Evolutionary conservation across 2,113 vertebrate species (phyloP).

Genomic region (Motacilla alba): DNA sequence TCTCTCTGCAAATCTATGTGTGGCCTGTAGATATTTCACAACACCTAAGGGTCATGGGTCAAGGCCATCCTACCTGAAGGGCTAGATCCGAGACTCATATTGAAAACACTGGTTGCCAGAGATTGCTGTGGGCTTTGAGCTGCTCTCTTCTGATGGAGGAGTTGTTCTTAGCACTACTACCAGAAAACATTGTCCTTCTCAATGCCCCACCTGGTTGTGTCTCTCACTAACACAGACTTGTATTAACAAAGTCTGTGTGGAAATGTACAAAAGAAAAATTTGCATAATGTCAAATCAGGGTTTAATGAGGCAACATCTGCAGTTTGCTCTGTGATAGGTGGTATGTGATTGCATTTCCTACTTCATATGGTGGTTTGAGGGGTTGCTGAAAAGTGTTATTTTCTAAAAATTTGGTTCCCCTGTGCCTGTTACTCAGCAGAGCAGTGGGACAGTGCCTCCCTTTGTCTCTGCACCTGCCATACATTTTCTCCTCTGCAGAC

Average conservation of each 20-base stretch:
- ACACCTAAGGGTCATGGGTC: background rate
- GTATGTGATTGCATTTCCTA: background rate
- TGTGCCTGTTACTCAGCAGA: background rate
- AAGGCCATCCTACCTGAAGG: background rate
- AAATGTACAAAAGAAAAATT: background rate
- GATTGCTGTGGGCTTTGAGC: background rate
- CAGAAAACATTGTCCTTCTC: background rate
- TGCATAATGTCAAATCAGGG: background rate
- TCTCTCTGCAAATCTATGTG: background rate
- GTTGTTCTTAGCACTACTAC: background rate
- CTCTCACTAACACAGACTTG: background rate
- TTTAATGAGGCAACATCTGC: background rate
- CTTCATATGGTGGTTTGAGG: background rate
- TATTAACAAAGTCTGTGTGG: background rate
- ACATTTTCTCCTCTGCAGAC: background rate
- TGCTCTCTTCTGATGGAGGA: background rate
- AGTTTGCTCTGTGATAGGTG: background rate
- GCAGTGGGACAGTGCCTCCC: background rate
- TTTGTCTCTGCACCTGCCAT: fast-evolving
- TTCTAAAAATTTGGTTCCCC: background rate
- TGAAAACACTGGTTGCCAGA: background rate
- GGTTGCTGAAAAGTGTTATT: background rate
- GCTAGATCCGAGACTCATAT: background rate
- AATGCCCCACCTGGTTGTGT: background rate
- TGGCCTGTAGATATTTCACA: background rate